Conservation (phyloP, 2,113 vertebrate genomes). For the Mugil cephalus region DNA sequence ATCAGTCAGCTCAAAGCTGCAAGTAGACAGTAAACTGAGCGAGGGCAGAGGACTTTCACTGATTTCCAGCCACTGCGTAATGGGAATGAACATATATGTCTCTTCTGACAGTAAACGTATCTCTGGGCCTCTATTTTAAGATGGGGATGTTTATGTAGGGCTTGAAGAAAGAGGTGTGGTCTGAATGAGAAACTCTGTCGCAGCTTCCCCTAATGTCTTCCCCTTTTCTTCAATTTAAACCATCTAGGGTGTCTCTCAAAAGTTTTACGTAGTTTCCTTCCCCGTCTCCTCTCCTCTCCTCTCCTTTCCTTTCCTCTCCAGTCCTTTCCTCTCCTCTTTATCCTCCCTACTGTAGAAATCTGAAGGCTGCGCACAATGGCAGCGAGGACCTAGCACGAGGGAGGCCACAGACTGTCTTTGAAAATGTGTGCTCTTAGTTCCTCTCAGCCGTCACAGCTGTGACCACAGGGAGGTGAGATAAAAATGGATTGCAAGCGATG, state of each 20-base stretch:
- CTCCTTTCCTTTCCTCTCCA: background rate
- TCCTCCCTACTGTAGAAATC: background rate
- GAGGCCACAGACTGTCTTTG: background rate
- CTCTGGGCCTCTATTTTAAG: conserved; percentile 56
- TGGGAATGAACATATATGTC: background rate
- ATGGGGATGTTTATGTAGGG: conserved; percentile 32
- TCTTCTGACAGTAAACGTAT: conserved; percentile 14
- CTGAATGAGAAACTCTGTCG: conserved; percentile 48
- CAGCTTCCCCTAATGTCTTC: conserved; percentile 61
- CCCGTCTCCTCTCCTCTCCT: background rate
- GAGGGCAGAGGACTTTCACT: background rate
- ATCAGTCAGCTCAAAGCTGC: background rate
- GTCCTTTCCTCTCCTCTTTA: background rate
- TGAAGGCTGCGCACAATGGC: background rate
- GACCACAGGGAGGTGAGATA: conserved; percentile 71
- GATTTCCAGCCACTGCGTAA: conserved; percentile 1
- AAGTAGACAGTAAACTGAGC: background rate
- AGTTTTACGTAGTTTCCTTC: conserved; percentile 23
- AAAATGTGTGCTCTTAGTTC: conserved; percentile 22
- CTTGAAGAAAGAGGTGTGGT: conserved; percentile 54
- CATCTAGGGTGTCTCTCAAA: conserved; percentile 23
- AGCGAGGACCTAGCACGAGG: background rate
- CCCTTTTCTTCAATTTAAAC: conserved; percentile 22
- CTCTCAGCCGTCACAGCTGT: conserved; percentile 71
- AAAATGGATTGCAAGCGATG: conserved; percentile 51